These are phyloP conservation scores for Phoenoteleia sp. DNA, from an alignment of 2,888 invertebrate species.

Conservation along the genomic window DNA sequence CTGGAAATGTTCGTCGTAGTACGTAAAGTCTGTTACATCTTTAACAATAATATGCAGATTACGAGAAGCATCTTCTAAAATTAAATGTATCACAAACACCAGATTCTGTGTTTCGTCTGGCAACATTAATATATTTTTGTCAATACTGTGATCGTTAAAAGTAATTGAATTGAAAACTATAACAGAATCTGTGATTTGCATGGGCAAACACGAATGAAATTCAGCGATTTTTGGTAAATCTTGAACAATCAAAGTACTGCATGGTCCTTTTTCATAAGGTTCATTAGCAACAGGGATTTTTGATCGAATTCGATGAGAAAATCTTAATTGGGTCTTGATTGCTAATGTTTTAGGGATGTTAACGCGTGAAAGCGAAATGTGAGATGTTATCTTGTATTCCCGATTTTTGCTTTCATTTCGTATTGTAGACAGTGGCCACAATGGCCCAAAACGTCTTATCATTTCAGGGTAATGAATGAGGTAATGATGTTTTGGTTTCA, in stretches of 20 bases:
- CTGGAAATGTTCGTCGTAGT: constrained; percentile 64
- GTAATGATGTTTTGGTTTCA: too few species aligned
- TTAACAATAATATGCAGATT: constrained; percentile 36
- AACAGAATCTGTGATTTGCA: too few species aligned
- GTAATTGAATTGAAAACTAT: not conserved
- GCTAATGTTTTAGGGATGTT: constrained; percentile 57
- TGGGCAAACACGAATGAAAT: too few species aligned
- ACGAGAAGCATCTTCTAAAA: constrained; percentile 31
- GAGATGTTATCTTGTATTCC: constrained; percentile 27
- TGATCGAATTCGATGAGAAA: not conserved
- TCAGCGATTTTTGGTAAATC: too few species aligned
- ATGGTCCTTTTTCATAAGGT: too few species aligned
- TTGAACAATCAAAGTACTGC: too few species aligned
- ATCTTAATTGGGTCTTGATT: constrained; percentile 29
- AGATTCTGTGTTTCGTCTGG: constrained; percentile 15
- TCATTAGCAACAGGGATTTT: too few species aligned
- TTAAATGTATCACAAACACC: constrained; percentile 43
- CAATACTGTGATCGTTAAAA: not conserved
- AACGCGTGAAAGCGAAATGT: constrained; percentile 27
- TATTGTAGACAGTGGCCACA: constrained; percentile 15
- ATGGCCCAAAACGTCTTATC: constrained; percentile 55
- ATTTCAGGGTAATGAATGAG: constrained; percentile 47
- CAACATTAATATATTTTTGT: constrained; percentile 8
- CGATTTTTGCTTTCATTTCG: constrained; percentile 63
- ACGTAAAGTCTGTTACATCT: constrained; percentile 40